Base-by-base conservation (phyloP, 2,888 invertebrate species). In the Anthophora plumipes region DNA sequence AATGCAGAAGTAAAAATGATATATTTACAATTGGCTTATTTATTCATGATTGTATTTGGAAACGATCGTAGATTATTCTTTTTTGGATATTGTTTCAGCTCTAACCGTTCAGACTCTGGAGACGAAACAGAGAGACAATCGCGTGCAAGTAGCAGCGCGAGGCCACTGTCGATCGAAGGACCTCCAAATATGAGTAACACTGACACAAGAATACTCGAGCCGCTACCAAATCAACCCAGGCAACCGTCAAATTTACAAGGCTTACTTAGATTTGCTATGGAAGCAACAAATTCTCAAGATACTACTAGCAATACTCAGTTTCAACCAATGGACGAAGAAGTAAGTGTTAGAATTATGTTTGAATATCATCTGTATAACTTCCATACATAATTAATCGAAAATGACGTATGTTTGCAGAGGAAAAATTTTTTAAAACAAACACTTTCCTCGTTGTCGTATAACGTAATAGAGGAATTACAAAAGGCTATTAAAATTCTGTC, bases 391-490 rank as follows among this genome's bases (percentile, higher is more conserved):
- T 52, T 39, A 31, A 1, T 46, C 7, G 17, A 46, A 61, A 0
- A 20, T 64, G 9, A 57, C 11, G n/a, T 78, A 48, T 82, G 61
- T 76, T 94, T 94, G 7, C 93, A 97, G 97, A 95, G 96, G 77
- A 95, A 95, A 77, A 93, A 94, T 84, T 98, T 97, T 93, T 93
- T 98, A 20, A 96, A 96, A 84, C 95, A 96, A 71, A 97, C 97
- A 0, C 88, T 98, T 0, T 95, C 94, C 74, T 95, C 95, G 7
- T 94, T 98, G 93, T 95, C 96, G 0, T 95, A 97, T 0, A 96
- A 97, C 92, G 95, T 97, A 0, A 94, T 96, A 0, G 95, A 96
- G 73, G 94, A 96, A 52, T 92, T 98, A 68, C 94, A 95, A 78
- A 95, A 95, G 55, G 94, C 96, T 60, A 94, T 97, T 8, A 93